Base-by-base conservation (phyloP, 2,113 vertebrate species). In the Meleagris gallopavo region DNA sequence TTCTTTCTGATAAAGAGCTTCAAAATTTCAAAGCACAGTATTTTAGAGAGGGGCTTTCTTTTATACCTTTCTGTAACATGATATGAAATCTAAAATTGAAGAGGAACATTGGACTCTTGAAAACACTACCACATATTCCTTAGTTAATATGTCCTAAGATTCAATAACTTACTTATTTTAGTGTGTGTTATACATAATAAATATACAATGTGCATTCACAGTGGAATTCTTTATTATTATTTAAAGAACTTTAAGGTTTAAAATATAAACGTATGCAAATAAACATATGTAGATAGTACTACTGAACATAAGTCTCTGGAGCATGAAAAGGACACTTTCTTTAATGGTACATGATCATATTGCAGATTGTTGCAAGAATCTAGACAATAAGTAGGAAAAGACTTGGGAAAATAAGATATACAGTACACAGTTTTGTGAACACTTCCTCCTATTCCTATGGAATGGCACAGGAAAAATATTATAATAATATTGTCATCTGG, bases 1-100 rank as follows among this genome's bases (percentile, higher is more conserved):
- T 48, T 19, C 24, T 48, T 22, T n/a, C 9, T 65, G 17, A 88
- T 90, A 78, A 78, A 86, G 67, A 61, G 29, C 15, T 12, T 90
- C 2, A 12, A 78, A 61, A 15, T 72, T 84, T 90, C 81, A 78
- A 81, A 75, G 40, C 11, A 19, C 58, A 46, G 5, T 90, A 75
- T 84, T 82, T 93, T 60, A 46, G 27, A 73, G 10, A 52, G 29
- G 48, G 25, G 5, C 15, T 90, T 71, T 43, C 18, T 74, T 88
- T 88, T 60, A 40, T 0, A 5, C 7, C 6, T 91, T 82, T 62
- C 32, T 0, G 0, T 71, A 21, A 34, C 67, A 9, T n/a, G 57
- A 32, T 34, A 19, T 48, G 54, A 79, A 84, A 79, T 69, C 48
- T 87, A 62, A 48, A 43, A 52, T 79, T 92, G 78, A 45, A 87